Evolutionary conservation across 2,797 vertebrate genomes (phyloP).

Genomic region (Allobates femoralis): DNA sequence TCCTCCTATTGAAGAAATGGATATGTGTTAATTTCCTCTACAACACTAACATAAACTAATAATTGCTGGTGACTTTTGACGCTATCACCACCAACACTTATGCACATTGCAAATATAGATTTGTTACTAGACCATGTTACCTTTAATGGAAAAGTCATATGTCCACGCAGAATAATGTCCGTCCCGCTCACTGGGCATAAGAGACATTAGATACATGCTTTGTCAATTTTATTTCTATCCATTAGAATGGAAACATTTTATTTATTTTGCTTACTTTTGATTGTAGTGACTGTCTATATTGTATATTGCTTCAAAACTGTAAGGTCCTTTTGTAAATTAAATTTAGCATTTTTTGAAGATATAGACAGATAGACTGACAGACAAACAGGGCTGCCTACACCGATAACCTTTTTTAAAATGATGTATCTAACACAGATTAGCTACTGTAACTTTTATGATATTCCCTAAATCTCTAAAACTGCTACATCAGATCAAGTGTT

Average conservation of each 20-base stretch:
- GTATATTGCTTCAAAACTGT: too few relatives aligned
- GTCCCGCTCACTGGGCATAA: too few relatives aligned
- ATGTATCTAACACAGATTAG: too few relatives aligned
- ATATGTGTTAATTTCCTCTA: background rate
- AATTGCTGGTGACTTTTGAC: background rate
- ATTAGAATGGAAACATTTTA: background rate
- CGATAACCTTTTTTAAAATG: too few relatives aligned
- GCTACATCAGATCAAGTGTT: background rate
- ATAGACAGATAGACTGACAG: too few relatives aligned
- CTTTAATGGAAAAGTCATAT: background rate
- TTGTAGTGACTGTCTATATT: too few relatives aligned
- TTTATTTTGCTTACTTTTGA: too few relatives aligned
- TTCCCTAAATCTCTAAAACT: too few relatives aligned
- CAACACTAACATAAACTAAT: background rate
- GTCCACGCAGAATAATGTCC: background rate
- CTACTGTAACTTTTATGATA: too few relatives aligned
- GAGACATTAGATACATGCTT: background rate
- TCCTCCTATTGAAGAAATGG: background rate
- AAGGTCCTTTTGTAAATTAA: too few relatives aligned
- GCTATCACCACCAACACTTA: background rate
- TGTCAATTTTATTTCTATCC: background rate
- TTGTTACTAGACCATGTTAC: background rate
- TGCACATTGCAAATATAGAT: background rate
- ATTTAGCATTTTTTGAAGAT: background rate
- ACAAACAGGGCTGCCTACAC: too few relatives aligned